These are phyloP conservation scores for Cyprinodon diabolis DNA, from an alignment of 2,797 vertebrate species.

Conservation along the genomic window DNA sequence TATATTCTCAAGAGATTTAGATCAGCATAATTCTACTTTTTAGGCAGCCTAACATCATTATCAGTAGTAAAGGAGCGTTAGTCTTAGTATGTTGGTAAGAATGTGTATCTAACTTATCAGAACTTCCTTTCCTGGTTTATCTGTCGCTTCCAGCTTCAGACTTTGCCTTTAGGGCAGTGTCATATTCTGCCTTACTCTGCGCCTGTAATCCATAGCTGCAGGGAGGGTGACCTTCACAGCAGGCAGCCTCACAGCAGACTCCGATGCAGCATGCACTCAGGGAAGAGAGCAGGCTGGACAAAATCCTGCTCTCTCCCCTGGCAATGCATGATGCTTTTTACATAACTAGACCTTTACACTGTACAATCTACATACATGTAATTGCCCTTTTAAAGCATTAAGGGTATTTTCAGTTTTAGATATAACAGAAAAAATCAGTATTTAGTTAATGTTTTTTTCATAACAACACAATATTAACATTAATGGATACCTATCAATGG, in stretches of 20 bases:
- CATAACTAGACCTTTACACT: slow-evolving; percentile 58
- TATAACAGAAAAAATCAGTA: not conserved
- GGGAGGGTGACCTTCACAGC: slow-evolving; percentile 84
- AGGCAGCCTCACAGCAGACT: slow-evolving; percentile 66
- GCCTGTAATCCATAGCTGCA: slow-evolving; percentile 82
- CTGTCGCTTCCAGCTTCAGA: slow-evolving; percentile 49
- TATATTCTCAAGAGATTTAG: no score
- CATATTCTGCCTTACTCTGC: slow-evolving; percentile 81
- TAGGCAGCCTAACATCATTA: no score
- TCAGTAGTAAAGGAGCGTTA: not conserved
- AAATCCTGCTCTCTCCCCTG: slow-evolving; percentile 45
- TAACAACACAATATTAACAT: not conserved
- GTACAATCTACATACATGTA: slow-evolving; percentile 25
- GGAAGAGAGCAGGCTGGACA: slow-evolving; percentile 51
- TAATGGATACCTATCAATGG: not conserved
- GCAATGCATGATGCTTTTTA: slow-evolving; percentile 40
- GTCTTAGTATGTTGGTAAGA: not conserved
- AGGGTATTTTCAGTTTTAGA: slow-evolving; percentile 8
- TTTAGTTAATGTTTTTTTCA: not conserved
- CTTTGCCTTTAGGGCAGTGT: slow-evolving; percentile 77
- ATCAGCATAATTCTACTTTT: not conserved
- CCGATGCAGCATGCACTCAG: slow-evolving; percentile 57
- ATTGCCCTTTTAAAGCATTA: slow-evolving; percentile 25
- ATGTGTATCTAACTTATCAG: slow-evolving; percentile 23
- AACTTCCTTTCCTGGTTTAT: slow-evolving; percentile 24